Evolutionary conservation across 2,113 vertebrate species (phyloP).

Genomic region (Myanophis thanlyinensis): DNA sequence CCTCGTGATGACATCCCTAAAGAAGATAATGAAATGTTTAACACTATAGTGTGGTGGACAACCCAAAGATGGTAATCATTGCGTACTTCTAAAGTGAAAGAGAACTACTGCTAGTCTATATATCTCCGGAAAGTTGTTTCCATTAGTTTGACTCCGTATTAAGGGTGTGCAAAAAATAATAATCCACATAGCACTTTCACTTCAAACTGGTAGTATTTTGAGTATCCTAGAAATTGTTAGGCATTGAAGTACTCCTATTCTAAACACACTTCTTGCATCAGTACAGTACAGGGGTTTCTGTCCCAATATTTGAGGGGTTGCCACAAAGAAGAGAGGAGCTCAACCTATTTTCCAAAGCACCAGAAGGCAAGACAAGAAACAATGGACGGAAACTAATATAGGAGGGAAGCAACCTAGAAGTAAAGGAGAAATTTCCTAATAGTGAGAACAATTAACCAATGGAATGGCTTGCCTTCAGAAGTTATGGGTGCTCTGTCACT

Average conservation of each 20-base stretch:
- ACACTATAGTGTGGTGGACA: constrained; percentile 58
- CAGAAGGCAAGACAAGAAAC: neutral
- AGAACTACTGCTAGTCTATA: neutral
- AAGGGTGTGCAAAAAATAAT: neutral
- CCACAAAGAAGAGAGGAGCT: neutral
- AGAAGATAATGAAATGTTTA: constrained; percentile 76
- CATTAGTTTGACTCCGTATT: neutral
- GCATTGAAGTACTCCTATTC: neutral
- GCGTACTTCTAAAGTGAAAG: constrained; percentile 2
- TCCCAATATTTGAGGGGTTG: neutral
- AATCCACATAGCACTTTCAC: neutral
- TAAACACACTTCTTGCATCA: neutral
- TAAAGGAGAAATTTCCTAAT: neutral
- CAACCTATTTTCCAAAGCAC: neutral
- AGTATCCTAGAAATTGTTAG: neutral
- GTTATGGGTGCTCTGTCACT: neutral
- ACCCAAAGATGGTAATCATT: constrained; percentile 58
- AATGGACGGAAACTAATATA: neutral
- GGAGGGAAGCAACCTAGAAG: neutral
- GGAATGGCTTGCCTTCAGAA: neutral
- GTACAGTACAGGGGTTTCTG: neutral
- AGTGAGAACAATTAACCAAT: neutral
- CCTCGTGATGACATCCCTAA: constrained; percentile 74
- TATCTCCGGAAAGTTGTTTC: neutral
- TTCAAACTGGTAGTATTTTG: neutral